Evolutionary conservation across 1,140 invertebrate genomes (phyloP).

Genomic region (Trinorchestia longiramus): DNA sequence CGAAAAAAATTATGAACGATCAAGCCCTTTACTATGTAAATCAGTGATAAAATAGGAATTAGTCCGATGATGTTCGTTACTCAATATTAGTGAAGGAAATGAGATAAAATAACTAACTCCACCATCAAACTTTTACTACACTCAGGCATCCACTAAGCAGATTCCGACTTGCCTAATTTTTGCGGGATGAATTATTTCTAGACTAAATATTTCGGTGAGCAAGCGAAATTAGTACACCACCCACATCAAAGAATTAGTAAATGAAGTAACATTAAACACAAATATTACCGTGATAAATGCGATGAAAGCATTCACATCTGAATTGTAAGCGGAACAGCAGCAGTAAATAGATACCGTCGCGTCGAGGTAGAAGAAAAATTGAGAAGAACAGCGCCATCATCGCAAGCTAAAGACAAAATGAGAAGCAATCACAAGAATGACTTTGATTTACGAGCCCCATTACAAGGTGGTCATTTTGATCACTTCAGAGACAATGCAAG

Average conservation of each 20-base stretch:
- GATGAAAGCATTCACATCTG: background rate
- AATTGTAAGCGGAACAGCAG: background rate
- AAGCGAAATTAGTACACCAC: background rate
- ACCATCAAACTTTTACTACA: too few species aligned
- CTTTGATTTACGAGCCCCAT: background rate
- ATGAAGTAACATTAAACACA: background rate
- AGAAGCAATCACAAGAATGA: background rate
- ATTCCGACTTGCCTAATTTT: too few species aligned
- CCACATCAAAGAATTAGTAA: background rate
- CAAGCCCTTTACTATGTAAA: too few species aligned
- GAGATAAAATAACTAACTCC: too few species aligned
- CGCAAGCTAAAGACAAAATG: background rate
- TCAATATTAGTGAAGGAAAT: too few species aligned
- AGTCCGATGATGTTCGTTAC: too few species aligned
- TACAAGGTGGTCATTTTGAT: background rate
- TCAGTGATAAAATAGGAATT: too few species aligned
- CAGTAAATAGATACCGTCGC: background rate
- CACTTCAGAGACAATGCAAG: background rate
- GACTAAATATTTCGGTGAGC: too few species aligned
- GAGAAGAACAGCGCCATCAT: background rate
- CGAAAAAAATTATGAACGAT: too few species aligned
- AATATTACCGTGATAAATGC: background rate
- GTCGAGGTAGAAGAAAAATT: background rate
- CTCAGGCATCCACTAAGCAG: too few species aligned
- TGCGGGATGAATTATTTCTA: too few species aligned